Evolutionary conservation across 2,113 vertebrate species (phyloP), one percentile per base, ranked within the genome.

Genomic region (Centropristis striata): DNA sequence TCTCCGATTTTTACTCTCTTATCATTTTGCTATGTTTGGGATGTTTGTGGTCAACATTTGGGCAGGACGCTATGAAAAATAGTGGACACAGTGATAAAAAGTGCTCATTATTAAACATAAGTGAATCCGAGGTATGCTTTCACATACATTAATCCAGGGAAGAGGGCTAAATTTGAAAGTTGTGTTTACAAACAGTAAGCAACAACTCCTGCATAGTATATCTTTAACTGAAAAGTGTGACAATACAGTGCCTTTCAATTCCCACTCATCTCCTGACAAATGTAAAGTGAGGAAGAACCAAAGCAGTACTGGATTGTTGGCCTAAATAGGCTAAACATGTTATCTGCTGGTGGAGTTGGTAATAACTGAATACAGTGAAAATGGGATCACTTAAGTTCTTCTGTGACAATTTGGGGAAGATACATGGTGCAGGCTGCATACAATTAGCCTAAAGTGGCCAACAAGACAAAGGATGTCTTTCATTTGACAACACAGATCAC

Each of bases 401-500:
- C 11, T 63, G 60, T 78, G 88, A 53, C 16, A 70, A 27, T 78
- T 85, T 81, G 32, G 60, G 27, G 67, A 65, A 53, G 58, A 53
- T 65, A 77, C 28, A 68, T 75, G 71, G 64, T 87, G 86, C 47
- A 77, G 74, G 63, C 47, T 90, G 81, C 53, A 87, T 79, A 86
- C 71, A 90, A 94, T 95, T 94, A 95, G 90, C 92, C 96, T 96
- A 96, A 95, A 94, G 94, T 96, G 96, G 96, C 93, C 95, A 96
- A 97, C 94, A 95, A 95, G 90, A 92, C 90, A 95, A 95, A 95
- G 78, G 80, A 90, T 92, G 92, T 90, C 94, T 96, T 95, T 96
- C 93, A 96, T 92, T 97, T 95, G 92, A 98, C 95, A 97, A 98
- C 97, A 98, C 97, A 95, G 96, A 97, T 97, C 96, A 99, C 97